Evolutionary conservation across 2,888 invertebrate genomes (phyloP), one percentile per base, ranked within the genome.

Genomic region (Erebia ligea): DNA sequence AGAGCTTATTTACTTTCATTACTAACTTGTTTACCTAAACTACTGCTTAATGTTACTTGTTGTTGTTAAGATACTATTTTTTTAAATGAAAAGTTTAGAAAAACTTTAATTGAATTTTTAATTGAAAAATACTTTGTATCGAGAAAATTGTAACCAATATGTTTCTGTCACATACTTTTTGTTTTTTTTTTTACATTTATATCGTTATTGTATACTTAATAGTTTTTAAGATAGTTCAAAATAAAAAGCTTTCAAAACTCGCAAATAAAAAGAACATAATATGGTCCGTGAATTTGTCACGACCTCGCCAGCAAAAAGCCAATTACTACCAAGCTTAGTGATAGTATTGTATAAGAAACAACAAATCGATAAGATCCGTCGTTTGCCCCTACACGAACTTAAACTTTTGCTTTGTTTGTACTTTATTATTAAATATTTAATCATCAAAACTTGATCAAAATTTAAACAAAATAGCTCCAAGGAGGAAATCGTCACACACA

Each of bases 371-470:
- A 61, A 42, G 13, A 61, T 42, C 15, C 25, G 25, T 34, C 58
- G 40, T 11, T 40, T 17, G 42, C 13, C 61, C 17, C 45, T 61
- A 45, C 45, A 42, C 19, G 61, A 61, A 45, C 45, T 40, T 42
- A 42, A 61, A 61, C 61, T 61, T 59, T 61, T 17, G 17, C 42
- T 42, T 45, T 61, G 42, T 61, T 61, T 13, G 19, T 58, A 58
- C 59, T 59, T 40, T 40, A 17, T 48, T 48, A 15, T 21, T 48
- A 48, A 62, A 62, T 62, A 62, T 45, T 62, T 62, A 48, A 21
- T 8, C 45, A 62, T 45, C 62, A 48, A 48, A 62, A 62, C 45
- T 62, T 48, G 48, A 62, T 62, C 48, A 19, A 62, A 62, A 48
- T 21, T 62, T 21, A 48, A 62, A 45, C 62, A 62, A 45, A 61